Percentiles rank a stretch among this genome's conserved stretches.
Conservation (phyloP, 2,797 vertebrate genomes). For the Rhincodon typus region DNA sequence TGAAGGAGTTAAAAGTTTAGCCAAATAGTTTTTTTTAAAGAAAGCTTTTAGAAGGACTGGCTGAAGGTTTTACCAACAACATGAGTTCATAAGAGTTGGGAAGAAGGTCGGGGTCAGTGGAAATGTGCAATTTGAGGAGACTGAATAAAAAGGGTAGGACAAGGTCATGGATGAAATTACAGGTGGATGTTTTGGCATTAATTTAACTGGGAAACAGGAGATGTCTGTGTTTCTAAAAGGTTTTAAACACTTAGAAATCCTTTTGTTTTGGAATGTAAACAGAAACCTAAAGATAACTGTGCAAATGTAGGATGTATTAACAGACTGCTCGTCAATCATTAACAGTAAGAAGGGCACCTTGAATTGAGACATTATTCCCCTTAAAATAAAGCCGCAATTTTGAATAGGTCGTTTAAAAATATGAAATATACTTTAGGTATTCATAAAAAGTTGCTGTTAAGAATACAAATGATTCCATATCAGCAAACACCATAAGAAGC, state of each 20-base stretch:
- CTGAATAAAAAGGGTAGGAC: not conserved
- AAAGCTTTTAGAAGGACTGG: not conserved
- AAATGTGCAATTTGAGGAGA: not conserved
- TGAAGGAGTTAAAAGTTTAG: not conserved
- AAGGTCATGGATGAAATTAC: not conserved
- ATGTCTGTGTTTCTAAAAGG: not conserved
- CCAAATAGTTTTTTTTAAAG: not conserved
- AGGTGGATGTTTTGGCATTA: not conserved
- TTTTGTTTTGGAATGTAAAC: not conserved
- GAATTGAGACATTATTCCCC: not conserved
- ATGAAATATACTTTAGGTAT: not conserved
- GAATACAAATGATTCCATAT: not conserved
- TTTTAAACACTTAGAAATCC: not conserved
- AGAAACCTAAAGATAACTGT: not conserved
- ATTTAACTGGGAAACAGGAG: not conserved
- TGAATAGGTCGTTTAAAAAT: not conserved
- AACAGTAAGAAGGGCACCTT: not conserved
- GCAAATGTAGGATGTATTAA: not conserved
- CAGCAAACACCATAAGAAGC: not conserved
- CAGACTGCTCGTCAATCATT: slow-evolving; percentile 16
- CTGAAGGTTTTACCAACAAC: not conserved
- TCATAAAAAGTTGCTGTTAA: not conserved
- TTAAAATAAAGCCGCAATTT: not conserved
- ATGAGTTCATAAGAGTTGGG: not conserved
- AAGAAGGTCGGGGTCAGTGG: not conserved